Conservation (phyloP, 2,797 vertebrate species). For the Anabacerthia variegaticeps region DNA sequence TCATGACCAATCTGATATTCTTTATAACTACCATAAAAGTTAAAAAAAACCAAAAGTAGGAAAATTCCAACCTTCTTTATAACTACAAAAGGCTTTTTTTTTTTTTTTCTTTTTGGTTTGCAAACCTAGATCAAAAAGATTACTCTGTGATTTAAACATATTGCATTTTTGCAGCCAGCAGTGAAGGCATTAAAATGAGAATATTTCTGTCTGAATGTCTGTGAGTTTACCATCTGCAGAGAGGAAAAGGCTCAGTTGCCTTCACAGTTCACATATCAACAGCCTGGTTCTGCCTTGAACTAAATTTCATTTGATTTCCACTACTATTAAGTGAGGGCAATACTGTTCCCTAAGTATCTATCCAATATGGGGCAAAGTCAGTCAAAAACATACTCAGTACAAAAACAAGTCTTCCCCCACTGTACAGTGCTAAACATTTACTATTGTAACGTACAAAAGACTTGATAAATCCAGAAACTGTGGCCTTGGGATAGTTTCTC, state of each 20-base stretch:
- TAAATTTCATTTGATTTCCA: conserved; percentile 41
- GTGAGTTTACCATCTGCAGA: conserved; percentile 25
- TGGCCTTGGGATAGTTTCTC: background rate
- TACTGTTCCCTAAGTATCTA: background rate
- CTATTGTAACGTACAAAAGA: background rate
- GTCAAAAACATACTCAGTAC: background rate
- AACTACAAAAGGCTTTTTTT: background rate
- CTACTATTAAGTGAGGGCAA: background rate
- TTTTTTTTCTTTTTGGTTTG: background rate
- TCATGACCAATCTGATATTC: background rate
- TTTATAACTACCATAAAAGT: background rate
- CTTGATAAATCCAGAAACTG: background rate
- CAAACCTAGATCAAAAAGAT: conserved; percentile 10
- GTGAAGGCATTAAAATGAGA: conserved; percentile 2
- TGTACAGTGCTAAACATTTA: background rate
- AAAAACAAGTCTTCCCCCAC: background rate
- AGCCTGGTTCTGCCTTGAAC: background rate
- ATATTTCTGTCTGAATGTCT: conserved; percentile 7
- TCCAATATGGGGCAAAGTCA: background rate
- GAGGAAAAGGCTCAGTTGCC: background rate
- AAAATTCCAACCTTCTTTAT: background rate
- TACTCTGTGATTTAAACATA: background rate
- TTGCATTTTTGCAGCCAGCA: conserved; percentile 4
- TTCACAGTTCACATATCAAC: conserved; percentile 23
- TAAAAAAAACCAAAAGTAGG: background rate